Evolutionary conservation across 2,888 invertebrate genomes (phyloP).

Genomic region (Melieria crassipennis): DNA sequence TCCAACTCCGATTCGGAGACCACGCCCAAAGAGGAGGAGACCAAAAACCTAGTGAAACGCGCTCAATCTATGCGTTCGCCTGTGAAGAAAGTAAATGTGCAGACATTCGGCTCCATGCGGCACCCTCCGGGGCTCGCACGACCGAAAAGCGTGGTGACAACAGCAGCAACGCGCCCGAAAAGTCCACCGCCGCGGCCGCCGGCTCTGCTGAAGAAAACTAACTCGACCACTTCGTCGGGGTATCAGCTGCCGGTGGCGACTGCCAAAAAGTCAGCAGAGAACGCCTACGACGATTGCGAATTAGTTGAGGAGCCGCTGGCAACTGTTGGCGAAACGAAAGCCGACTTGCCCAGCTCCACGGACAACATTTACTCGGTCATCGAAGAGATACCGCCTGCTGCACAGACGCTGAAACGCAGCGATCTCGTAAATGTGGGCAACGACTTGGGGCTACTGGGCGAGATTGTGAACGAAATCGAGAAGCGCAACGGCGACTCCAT

Average conservation of each 20-base stretch:
- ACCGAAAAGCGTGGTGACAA: slow-evolving; percentile 75
- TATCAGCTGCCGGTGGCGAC: slow-evolving; percentile 70
- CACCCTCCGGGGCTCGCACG: slow-evolving; percentile 74
- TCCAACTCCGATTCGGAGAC: slow-evolving; percentile 67
- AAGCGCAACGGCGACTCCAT: slow-evolving; percentile 86
- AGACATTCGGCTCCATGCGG: slow-evolving; percentile 86
- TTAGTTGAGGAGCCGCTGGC: slow-evolving; percentile 70
- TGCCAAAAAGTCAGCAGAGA: slow-evolving; percentile 55
- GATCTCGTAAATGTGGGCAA: slow-evolving; percentile 59
- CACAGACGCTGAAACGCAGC: slow-evolving; percentile 57
- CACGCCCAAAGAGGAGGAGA: slow-evolving; percentile 66
- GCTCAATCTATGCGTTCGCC: slow-evolving; percentile 84
- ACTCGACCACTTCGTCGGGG: slow-evolving; percentile 68
- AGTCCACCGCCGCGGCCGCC: slow-evolving; percentile 77
- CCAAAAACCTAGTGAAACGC: slow-evolving; percentile 70
- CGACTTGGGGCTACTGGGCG: slow-evolving; percentile 82
- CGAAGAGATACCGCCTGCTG: slow-evolving; percentile 76
- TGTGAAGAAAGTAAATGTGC: slow-evolving; percentile 70
- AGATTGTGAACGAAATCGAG: slow-evolving; percentile 89
- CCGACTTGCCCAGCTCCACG: slow-evolving; percentile 69
- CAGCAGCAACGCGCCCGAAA: slow-evolving; percentile 67
- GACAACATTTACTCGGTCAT: slow-evolving; percentile 91
- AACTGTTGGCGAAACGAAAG: slow-evolving; percentile 71
- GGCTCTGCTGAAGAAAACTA: slow-evolving; percentile 62
- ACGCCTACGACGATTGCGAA: slow-evolving; percentile 84